Evolutionary conservation across 2,113 vertebrate species (phyloP).

Genomic region (Diphyllodes magnificus): DNA sequence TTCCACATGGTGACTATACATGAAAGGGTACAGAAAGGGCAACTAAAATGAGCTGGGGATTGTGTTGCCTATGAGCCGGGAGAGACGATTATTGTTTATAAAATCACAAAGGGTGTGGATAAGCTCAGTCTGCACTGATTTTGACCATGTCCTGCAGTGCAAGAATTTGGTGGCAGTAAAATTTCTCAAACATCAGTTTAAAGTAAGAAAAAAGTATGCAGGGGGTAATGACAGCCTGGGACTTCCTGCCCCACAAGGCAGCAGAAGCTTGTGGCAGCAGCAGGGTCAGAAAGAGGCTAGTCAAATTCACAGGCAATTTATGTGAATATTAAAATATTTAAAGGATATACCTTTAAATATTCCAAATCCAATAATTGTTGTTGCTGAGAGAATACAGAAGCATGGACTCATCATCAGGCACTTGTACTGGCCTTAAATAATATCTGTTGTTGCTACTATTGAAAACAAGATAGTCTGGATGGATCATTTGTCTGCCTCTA

Average conservation of each 20-base stretch:
- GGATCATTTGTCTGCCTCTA: neutral
- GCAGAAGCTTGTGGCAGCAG: neutral
- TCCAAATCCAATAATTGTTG: neutral
- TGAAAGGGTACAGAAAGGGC: neutral
- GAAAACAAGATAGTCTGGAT: neutral
- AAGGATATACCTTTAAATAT: neutral
- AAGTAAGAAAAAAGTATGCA: neutral
- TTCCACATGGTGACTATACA: neutral
- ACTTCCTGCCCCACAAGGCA: neutral
- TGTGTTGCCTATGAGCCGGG: neutral
- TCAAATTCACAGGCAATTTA: neutral
- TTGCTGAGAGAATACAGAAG: neutral
- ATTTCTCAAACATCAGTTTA: neutral
- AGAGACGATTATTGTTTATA: neutral
- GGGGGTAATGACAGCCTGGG: neutral
- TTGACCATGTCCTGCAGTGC: neutral
- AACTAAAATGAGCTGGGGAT: neutral
- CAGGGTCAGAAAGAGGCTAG: neutral
- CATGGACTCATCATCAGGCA: neutral
- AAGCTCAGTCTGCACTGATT: neutral
- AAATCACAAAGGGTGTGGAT: neutral
- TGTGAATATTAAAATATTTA: neutral
- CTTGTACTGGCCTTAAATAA: neutral
- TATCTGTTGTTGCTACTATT: neutral
- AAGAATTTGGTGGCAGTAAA: neutral